Evolutionary conservation across 2,888 invertebrate genomes (phyloP).

Genomic region (Linnaemya vulpina): DNA sequence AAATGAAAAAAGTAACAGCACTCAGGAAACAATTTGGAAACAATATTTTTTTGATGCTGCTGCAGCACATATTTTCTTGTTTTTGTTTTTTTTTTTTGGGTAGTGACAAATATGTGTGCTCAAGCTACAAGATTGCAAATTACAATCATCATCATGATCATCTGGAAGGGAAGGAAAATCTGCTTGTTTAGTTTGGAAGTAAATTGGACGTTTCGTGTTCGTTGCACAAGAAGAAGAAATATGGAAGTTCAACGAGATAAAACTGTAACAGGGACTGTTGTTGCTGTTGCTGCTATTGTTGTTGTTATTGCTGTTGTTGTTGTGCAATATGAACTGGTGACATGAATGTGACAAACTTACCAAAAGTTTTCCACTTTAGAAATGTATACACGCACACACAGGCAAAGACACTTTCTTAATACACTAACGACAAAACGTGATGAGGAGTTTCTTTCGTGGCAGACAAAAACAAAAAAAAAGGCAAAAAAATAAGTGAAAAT

Average conservation of each 20-base stretch:
- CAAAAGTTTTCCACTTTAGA: background rate
- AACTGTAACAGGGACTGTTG: constrained; percentile 6
- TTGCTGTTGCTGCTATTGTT: too few species aligned
- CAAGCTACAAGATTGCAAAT: constrained; percentile 14
- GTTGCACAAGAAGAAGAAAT: background rate
- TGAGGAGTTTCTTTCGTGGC: background rate
- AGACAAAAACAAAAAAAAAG: background rate
- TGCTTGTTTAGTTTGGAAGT: background rate
- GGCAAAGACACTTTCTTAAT: background rate
- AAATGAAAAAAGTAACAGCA: background rate
- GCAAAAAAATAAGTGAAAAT: too few species aligned
- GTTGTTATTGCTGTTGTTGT: background rate
- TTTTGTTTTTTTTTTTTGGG: too few species aligned
- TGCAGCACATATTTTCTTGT: background rate
- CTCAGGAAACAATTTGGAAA: constrained; percentile 13
- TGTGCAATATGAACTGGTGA: constrained; percentile 7
- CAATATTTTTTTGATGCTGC: constrained; percentile 2
- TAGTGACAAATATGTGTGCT: constrained; percentile 8
- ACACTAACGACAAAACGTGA: constrained; percentile 16
- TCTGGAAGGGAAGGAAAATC: background rate
- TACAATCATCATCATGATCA: constrained; percentile 16
- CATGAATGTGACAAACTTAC: constrained; percentile 5
- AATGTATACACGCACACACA: background rate
- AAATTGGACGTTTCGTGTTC: background rate
- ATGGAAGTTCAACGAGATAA: background rate